A percentile compares a stretch with the other conserved stretches of the same genome.
phyloP scores from a whole-genome alignment of 2,888 invertebrate species.

The Acanthococcus lagerstroemiae region DNA sequence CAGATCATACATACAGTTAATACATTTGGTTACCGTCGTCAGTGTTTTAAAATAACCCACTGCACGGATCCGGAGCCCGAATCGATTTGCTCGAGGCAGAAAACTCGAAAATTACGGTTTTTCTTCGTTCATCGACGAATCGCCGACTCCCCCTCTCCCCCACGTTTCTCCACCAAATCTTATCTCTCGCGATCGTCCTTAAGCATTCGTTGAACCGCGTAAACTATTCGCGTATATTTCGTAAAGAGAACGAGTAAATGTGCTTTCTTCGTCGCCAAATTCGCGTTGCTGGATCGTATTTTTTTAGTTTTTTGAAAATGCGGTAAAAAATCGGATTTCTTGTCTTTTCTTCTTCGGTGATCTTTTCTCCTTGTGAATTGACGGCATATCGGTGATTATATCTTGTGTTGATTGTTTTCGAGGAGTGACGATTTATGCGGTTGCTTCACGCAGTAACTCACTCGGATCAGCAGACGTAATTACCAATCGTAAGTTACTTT shows the following conservation, averaged over 20 bases:
- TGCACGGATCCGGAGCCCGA: slow-evolving; percentile 13
- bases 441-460: neutral
- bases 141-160: slow-evolving; percentile 9
- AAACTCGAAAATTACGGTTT: slow-evolving; percentile 4
- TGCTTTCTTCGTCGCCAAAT: neutral
- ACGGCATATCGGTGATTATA: neutral
- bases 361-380: no score
- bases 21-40: slow-evolving; percentile 24
- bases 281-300: neutral
- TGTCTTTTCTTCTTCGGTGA: neutral
- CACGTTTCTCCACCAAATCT: neutral
- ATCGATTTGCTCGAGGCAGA: neutral
- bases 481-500: neutral
- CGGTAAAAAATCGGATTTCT: neutral
- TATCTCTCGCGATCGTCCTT: slow-evolving; percentile 17
- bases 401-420: neutral
- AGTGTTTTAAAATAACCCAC: slow-evolving; percentile 28
- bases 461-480: neutral
- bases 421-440: neutral
- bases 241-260: slow-evolving; percentile 13
- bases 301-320: neutral
- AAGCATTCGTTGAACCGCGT: slow-evolving; percentile 30
- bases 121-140: slow-evolving; percentile 14
- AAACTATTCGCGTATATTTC: slow-evolving; percentile 21
- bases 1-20: slow-evolving; percentile 24